These are phyloP conservation scores for Hyla sarda DNA, from an alignment of 2,113 vertebrate species.

Conservation along the genomic window DNA sequence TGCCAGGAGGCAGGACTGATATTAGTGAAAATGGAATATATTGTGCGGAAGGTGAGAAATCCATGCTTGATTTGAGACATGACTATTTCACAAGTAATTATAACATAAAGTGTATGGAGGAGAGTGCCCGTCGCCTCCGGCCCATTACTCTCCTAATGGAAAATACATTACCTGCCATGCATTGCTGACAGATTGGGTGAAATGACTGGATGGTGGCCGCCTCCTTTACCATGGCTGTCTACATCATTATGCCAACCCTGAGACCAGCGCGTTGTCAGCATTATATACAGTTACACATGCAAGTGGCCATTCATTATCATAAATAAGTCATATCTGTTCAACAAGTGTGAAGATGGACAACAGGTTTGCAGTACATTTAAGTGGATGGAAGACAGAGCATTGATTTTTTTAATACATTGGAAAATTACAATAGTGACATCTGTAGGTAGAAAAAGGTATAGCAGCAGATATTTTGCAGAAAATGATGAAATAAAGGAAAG, in stretches of 20 bases:
- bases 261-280: neutral
- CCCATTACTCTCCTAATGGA: constrained; percentile 16
- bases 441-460: neutral
- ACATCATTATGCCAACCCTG: neutral
- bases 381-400: neutral
- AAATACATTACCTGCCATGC: constrained; percentile 21
- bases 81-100: constrained; percentile 25
- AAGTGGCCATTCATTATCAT: neutral
- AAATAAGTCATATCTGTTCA: neutral
- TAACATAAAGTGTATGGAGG: neutral
- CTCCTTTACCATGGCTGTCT: neutral
- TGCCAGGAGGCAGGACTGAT: constrained; percentile 20
- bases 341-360: neutral
- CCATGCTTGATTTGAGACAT: neutral
- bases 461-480: neutral
- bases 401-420: neutral
- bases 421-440: neutral
- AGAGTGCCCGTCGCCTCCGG: constrained; percentile 1
- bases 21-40: constrained; percentile 20
- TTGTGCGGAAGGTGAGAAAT: constrained; percentile 3
- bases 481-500: neutral
- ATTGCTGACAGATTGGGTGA: neutral
- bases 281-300: neutral
- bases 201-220: constrained; percentile 2
- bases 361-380: neutral